Percentiles rank a stretch among this genome's conserved stretches.
These are phyloP conservation scores for Nineta flava DNA, from an alignment of 2,888 invertebrate genomes.

Conservation along the genomic window DNA sequence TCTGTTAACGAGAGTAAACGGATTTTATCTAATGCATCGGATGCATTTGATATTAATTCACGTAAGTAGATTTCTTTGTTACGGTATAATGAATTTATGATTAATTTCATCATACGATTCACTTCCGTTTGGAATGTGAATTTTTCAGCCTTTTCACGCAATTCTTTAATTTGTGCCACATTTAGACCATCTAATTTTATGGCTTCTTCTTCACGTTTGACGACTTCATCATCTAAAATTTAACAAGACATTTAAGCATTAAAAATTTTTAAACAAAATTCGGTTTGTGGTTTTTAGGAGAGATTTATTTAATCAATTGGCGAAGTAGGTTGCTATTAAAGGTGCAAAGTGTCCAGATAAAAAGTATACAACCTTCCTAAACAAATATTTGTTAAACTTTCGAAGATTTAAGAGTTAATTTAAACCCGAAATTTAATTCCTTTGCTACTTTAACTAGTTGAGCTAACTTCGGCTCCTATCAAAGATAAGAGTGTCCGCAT, in stretches of 20 bases:
- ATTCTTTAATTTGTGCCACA: conserved; percentile 83
- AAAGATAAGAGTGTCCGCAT: too few species aligned
- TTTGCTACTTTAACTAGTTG: too few species aligned
- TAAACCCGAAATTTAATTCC: too few species aligned
- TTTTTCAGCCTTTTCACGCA: conserved; percentile 77
- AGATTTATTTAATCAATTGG: not conserved
- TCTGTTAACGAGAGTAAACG: conserved; percentile 84
- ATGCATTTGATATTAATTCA: conserved; percentile 97
- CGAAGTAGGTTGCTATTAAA: not conserved
- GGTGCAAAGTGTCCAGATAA: too few species aligned
- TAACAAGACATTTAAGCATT: conserved; percentile 6
- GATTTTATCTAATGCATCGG: conserved; percentile 97
- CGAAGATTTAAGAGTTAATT: too few species aligned
- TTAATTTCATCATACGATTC: conserved; percentile 99
- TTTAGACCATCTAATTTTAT: conserved; percentile 90
- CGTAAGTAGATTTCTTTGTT: conserved; percentile 98
- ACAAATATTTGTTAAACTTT: not conserved
- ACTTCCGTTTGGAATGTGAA: conserved; percentile 95
- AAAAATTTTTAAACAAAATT: conserved; percentile 5
- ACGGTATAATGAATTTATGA: conserved; percentile 96
- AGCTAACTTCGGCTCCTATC: too few species aligned
- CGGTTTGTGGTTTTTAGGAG: not conserved
- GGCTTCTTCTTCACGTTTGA: conserved; percentile 87
- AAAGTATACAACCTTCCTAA: too few species aligned
- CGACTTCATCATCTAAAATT: conserved; percentile 66